Evolutionary conservation across 2,797 vertebrate genomes (phyloP).

Genomic region (Phaenicophaeus curvirostris): DNA sequence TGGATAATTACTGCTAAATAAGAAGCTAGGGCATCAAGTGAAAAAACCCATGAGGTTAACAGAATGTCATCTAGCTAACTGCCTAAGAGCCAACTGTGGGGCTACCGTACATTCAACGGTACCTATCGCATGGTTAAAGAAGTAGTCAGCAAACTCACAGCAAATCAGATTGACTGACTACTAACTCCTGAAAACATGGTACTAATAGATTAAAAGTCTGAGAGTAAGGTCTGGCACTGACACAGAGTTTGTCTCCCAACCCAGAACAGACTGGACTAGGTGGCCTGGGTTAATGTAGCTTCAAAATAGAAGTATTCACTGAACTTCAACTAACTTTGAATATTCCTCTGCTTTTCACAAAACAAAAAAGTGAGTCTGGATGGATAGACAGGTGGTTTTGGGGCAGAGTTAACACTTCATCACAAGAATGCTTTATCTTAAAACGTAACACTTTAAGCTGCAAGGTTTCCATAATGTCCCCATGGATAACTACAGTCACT

Average conservation of each 20-base stretch:
- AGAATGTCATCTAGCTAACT: not conserved
- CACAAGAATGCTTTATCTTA: not conserved
- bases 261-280: not conserved
- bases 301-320: not conserved
- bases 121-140: not conserved
- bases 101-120: not conserved
- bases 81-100: fast-evolving
- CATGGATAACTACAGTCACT: not conserved
- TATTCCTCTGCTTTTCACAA: not conserved
- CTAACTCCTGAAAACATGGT: not conserved
- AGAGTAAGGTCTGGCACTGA: not conserved
- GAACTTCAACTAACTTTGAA: not conserved
- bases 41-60: not conserved
- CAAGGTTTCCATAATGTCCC: not conserved
- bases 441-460: not conserved
- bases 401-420: not conserved
- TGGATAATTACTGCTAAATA: not conserved
- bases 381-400: fast-evolving
- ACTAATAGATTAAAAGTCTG: not conserved
- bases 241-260: not conserved
- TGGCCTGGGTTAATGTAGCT: not conserved
- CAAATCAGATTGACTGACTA: not conserved
- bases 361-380: not conserved
- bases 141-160: not conserved
- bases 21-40: not conserved